These are phyloP conservation scores for Ciconia boyciana DNA, from an alignment of 2,113 vertebrate genomes.

Conservation along the genomic window DNA sequence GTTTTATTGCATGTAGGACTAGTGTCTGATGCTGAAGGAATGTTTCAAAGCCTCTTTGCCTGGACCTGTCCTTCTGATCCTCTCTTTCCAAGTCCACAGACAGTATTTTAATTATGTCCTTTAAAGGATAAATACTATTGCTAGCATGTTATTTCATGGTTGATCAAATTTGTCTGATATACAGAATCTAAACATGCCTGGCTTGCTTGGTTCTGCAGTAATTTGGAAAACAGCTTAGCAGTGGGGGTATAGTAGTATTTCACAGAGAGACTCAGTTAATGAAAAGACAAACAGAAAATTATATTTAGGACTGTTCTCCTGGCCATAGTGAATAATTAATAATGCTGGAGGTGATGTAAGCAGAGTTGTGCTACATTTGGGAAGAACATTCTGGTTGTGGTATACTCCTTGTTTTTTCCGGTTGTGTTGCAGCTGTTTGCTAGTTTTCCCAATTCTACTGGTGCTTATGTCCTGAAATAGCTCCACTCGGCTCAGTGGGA, in stretches of 20 bases:
- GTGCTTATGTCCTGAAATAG: neutral
- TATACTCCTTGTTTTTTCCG: constrained; percentile 24
- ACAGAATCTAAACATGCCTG: neutral
- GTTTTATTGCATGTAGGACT: neutral
- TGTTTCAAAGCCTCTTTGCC: neutral
- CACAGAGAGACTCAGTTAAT: neutral
- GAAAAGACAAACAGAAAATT: neutral
- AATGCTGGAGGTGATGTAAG: constrained; percentile 28
- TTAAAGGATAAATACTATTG: neutral
- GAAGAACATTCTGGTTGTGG: constrained; percentile 34
- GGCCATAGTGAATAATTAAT: constrained; percentile 39
- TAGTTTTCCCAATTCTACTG: neutral
- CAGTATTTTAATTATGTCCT: neutral
- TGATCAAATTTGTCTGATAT: neutral
- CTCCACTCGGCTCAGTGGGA: neutral
- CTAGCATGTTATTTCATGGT: neutral
- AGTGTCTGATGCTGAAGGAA: neutral
- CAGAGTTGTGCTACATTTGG: constrained; percentile 26
- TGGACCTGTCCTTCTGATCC: neutral
- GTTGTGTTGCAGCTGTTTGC: constrained; percentile 9
- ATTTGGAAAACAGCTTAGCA: neutral
- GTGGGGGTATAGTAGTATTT: neutral
- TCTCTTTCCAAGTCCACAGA: neutral
- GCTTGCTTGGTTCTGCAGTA: neutral
- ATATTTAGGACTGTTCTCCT: neutral